Evolutionary conservation across 2,888 invertebrate species (phyloP).

Genomic region (Carpatolechia fugitivella): DNA sequence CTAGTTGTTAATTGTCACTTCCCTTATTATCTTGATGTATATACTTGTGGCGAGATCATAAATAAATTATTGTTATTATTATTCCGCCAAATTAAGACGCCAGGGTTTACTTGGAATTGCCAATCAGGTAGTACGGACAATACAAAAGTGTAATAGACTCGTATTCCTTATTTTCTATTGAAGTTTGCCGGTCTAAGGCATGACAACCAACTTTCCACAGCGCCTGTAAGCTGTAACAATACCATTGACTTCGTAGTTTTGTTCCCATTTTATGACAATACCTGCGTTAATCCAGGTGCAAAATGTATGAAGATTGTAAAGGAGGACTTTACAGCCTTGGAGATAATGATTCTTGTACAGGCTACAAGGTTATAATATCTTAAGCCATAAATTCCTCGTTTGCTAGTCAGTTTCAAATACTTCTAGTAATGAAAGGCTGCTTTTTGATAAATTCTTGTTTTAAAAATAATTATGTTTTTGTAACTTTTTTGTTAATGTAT

Average conservation of each 20-base stretch:
- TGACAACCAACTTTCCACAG: not conserved
- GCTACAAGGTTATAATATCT: not conserved
- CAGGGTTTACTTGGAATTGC: not conserved
- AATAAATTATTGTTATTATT: too few relatives aligned
- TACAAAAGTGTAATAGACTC: constrained; percentile 5
- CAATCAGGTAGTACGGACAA: not conserved
- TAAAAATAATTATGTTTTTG: too few relatives aligned
- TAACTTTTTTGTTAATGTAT: too few relatives aligned
- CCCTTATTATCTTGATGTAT: too few relatives aligned
- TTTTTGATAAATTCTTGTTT: too few relatives aligned
- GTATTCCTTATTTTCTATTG: not conserved
- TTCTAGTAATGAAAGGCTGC: too few relatives aligned
- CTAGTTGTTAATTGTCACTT: too few relatives aligned
- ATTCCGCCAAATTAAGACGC: too few relatives aligned
- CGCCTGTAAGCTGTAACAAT: not conserved
- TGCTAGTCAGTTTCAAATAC: not conserved
- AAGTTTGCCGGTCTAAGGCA: not conserved
- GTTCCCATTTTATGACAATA: not conserved
- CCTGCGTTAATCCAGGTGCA: constrained; percentile 9
- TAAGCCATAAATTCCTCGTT: not conserved
- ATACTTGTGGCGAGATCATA: too few relatives aligned
- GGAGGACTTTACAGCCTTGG: not conserved
- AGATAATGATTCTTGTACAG: not conserved
- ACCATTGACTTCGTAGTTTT: not conserved
- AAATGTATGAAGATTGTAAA: not conserved